phyloP scores from a whole-genome alignment of 2,797 vertebrate species.

The Sciurus carolinensis region DNA sequence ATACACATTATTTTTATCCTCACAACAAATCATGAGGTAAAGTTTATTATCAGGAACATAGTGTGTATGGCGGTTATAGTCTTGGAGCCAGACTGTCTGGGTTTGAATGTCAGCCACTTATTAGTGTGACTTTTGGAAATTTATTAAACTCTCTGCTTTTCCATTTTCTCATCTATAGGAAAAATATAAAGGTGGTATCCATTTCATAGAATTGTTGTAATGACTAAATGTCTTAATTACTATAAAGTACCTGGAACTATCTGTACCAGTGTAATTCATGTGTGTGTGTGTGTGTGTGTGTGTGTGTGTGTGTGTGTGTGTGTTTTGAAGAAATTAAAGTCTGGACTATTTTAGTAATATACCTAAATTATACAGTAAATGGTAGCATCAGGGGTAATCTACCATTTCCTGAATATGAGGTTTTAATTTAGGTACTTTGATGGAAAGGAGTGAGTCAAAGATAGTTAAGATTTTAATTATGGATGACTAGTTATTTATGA shows the following conservation, averaged over 20 bases:
- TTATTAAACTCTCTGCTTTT: slow-evolving; percentile 26
- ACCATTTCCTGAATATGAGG: neutral
- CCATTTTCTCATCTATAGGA: slow-evolving; percentile 27
- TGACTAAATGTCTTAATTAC: neutral
- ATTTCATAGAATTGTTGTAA: neutral
- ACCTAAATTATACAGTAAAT: neutral
- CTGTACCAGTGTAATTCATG: neutral
- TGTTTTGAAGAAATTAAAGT: neutral
- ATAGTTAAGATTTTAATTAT: neutral
- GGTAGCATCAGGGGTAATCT: neutral
- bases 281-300: neutral
- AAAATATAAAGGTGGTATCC: slow-evolving; percentile 29
- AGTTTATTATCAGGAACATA: slow-evolving; percentile 49
- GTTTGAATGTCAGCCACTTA: neutral
- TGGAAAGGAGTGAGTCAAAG: slow-evolving; percentile 29
- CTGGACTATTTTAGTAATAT: neutral
- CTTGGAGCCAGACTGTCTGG: slow-evolving; percentile 40
- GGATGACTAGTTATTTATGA: neutral
- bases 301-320: too few species aligned
- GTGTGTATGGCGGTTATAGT: neutral
- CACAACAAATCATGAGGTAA: neutral
- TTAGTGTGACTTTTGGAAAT: slow-evolving; percentile 2
- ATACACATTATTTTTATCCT: slow-evolving; percentile 32
- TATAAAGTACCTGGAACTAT: neutral
- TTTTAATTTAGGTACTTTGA: slow-evolving; percentile 9